phyloP scores from a whole-genome alignment of 2,888 invertebrate species.

The Smittia sp. region DNA sequence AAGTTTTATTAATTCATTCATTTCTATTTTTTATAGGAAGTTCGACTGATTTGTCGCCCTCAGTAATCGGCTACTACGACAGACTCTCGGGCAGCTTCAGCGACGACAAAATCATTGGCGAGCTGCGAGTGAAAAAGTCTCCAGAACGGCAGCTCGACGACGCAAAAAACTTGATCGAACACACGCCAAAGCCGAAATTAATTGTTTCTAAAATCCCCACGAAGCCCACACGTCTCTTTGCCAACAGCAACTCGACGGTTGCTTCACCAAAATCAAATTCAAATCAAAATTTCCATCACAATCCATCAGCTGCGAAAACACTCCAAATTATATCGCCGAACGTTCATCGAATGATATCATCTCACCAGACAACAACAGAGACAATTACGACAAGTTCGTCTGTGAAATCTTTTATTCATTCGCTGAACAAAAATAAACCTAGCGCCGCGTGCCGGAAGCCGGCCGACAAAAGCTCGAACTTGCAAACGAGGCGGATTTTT shows the following conservation, averaged over 20 bases:
- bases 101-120: conserved; percentile 12
- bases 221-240: conserved; percentile 33
- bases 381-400: conserved; percentile 43
- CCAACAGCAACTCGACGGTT: background rate
- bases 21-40: conserved; percentile 60
- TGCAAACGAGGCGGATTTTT: conserved; percentile 20
- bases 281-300: conserved; percentile 11
- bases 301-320: conserved; percentile 22
- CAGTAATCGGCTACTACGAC: conserved; percentile 83
- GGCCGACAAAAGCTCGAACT: conserved; percentile 28
- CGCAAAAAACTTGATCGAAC: conserved; percentile 37
- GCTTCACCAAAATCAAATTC: conserved; percentile 25
- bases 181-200: conserved; percentile 44
- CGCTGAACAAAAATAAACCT: background rate
- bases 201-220: conserved; percentile 44
- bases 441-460: background rate
- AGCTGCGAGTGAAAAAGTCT: conserved; percentile 24
- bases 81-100: conserved; percentile 61
- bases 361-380: conserved; percentile 53
- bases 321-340: conserved; percentile 52
- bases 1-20: conserved; percentile 16
- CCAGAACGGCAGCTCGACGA: conserved; percentile 35
- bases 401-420: conserved; percentile 23
- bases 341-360: conserved; percentile 58
- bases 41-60: conserved; percentile 81